These are phyloP conservation scores for Oxytorus armatus DNA, from an alignment of 2,888 invertebrate genomes.

Conservation along the genomic window DNA sequence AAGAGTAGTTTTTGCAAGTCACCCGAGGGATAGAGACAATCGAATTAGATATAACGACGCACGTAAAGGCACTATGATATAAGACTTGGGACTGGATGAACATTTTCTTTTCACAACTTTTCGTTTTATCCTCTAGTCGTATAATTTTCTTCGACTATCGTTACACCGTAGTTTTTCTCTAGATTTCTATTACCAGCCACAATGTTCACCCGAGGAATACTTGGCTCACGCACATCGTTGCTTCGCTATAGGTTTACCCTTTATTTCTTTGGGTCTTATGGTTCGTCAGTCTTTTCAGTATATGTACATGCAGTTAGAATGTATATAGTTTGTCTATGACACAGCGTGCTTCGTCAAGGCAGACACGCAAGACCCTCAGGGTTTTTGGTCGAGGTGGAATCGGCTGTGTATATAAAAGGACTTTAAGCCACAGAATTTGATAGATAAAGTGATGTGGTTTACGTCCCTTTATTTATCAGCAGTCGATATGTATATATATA, in stretches of 20 bases:
- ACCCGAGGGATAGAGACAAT: constrained; percentile 33
- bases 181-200: constrained; percentile 20
- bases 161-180: background rate
- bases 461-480: constrained; percentile 16
- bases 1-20: constrained; percentile 23
- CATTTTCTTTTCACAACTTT: constrained; percentile 9
- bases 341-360: constrained; percentile 3
- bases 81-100: constrained; percentile 28
- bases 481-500: background rate
- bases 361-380: constrained; percentile 19
- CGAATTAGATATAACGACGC: constrained; percentile 37
- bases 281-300: constrained; percentile 28
- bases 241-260: constrained; percentile 8
- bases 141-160: constrained; percentile 17
- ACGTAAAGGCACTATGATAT: constrained; percentile 19
- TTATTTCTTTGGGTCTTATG: constrained; percentile 34
- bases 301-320: background rate
- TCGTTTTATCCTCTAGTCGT: background rate
- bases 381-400: constrained; percentile 28
- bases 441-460: background rate
- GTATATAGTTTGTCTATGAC: constrained; percentile 7
- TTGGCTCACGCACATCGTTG: constrained; percentile 56
- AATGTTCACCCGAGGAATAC: constrained; percentile 54
- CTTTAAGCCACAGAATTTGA: background rate
- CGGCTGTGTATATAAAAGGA: constrained; percentile 16